A percentile compares a stretch with the other conserved stretches of the same genome.
Conservation (phyloP, 2,888 invertebrate species). For the Bellardia pandia region DNA sequence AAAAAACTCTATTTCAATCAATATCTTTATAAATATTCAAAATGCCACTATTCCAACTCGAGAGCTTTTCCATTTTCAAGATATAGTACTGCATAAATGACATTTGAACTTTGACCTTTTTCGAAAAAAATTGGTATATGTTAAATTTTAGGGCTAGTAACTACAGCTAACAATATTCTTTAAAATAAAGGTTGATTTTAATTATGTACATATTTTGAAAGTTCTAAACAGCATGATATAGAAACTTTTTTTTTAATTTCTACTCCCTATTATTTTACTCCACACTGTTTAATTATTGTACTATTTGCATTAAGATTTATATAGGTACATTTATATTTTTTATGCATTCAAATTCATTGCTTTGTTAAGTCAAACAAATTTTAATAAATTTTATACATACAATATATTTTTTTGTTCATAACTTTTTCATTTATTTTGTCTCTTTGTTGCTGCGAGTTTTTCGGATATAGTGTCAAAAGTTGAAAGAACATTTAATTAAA, state of each 20-base stretch:
- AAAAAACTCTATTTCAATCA: too few species aligned
- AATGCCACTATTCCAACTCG: too few species aligned
- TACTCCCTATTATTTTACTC: neutral
- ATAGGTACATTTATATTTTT: slow-evolving; percentile 10
- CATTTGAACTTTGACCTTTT: too few species aligned
- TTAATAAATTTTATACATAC: slow-evolving; percentile 38
- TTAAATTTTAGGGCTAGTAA: too few species aligned
- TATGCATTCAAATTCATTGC: slow-evolving; percentile 27
- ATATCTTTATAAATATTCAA: neutral
- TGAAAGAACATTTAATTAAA: slow-evolving; percentile 72
- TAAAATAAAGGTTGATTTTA: too few species aligned
- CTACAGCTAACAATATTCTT: too few species aligned
- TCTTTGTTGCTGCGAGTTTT: slow-evolving; percentile 28
- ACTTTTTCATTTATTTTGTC: neutral
- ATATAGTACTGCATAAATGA: too few species aligned
- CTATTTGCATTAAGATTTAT: slow-evolving; percentile 14
- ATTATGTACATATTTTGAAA: too few species aligned
- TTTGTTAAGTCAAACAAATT: slow-evolving; percentile 50
- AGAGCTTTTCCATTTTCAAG: too few species aligned
- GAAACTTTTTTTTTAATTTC: neutral
- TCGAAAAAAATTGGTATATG: too few species aligned
- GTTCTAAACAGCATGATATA: too few species aligned
- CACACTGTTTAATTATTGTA: neutral
- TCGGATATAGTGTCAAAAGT: slow-evolving; percentile 65
- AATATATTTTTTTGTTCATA: neutral